phyloP scores from a whole-genome alignment of 2,888 invertebrate genomes.

The Xestia ashworthii region DNA sequence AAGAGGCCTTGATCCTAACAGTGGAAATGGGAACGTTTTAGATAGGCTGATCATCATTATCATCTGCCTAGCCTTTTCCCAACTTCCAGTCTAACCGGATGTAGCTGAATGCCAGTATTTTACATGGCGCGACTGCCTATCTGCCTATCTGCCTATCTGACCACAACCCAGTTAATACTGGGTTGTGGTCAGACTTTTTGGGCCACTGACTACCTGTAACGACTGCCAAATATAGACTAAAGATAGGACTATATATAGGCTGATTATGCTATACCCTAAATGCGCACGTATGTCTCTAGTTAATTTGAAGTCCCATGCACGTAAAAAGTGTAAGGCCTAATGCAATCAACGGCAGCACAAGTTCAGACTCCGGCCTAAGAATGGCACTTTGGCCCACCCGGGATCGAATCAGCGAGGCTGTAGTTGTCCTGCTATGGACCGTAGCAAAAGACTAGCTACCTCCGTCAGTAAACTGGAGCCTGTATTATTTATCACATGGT shows the following conservation, averaged over 20 bases:
- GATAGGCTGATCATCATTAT: too few species aligned
- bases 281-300: not conserved
- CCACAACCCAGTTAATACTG: too few species aligned
- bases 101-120: too few species aligned
- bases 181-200: too few species aligned
- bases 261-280: not conserved
- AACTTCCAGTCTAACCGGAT: too few species aligned
- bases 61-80: too few species aligned
- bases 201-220: too few species aligned
- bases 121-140: too few species aligned
- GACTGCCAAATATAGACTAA: too few species aligned
- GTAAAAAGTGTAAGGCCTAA: not conserved
- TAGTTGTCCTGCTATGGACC: not conserved
- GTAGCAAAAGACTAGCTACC: not conserved
- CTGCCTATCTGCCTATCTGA: too few species aligned
- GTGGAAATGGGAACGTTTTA: not conserved
- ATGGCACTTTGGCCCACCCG: not conserved
- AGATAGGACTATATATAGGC: not conserved
- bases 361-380: not conserved
- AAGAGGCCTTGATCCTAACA: not conserved
- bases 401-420: not conserved
- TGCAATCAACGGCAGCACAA: not conserved
- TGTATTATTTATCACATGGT: not conserved
- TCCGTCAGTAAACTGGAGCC: not conserved
- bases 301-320: not conserved